Evolutionary conservation across 2,797 vertebrate genomes (phyloP), one percentile per base, ranked within the genome.

Genomic region (Cryptoblepharus egeriae): DNA sequence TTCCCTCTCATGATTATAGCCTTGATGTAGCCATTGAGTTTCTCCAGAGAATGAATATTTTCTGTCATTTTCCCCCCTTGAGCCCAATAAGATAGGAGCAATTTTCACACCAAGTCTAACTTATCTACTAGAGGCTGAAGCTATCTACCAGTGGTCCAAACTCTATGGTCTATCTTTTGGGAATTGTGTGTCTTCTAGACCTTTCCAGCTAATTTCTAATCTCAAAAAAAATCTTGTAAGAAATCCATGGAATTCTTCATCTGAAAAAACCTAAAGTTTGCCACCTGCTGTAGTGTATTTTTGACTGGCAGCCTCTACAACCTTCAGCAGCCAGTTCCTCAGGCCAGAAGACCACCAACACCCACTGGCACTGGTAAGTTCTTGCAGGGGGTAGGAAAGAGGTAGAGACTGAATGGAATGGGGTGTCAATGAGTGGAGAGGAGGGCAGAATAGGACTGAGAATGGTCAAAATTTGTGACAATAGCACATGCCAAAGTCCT

Each of bases 41-140:
- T 22, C 82, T 57, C 60, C 82, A 79, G 10, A 35, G 84, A 30
- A 65, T 81, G 22, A 69, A 85, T 79, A 60, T 79, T 60, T 55
- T 60, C 37, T 58, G 3, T 2, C 3, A 16, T 16, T 10, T 24
- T 5, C 4, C 65, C 15, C 28, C 11, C 18, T 22, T 32, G 20
- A 28, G 9, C 28, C 88, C 85, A 88, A 37, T 79, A 83, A 87
- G 71, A 45, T 65, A 85, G 35, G 75, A 85, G 74, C 45, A 80
- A 68, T 79, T 89, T 91, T 82, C 22, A n/a, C 61, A 83, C 82
- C 80, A 89, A 87, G 84, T 82, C 64, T 52, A 80, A 85, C 30
- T 18, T 61, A 16, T n/a, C 30, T 39, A 16, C 49, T 64, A 13
- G 24, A 55, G 15, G 13, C 8, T 42, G 57, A 39, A 75, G 35